Conservation (phyloP, 2,113 vertebrate species). For the Eurypyga helias region DNA sequence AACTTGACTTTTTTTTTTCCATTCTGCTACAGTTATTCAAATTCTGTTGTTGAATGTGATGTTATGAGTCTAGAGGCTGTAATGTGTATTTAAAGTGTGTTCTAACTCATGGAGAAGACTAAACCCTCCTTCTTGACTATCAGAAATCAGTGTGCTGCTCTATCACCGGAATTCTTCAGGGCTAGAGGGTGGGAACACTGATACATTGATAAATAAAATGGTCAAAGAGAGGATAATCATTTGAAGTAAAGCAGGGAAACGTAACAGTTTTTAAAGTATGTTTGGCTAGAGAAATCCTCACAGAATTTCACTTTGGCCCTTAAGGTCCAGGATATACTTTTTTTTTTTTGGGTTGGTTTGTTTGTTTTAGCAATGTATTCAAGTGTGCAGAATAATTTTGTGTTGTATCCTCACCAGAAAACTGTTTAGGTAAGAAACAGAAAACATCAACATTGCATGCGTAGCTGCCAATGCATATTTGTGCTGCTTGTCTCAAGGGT, state of each 20-base stretch:
- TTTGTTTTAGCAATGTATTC: neutral
- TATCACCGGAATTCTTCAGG: neutral
- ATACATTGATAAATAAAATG: neutral
- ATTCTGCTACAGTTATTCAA: neutral
- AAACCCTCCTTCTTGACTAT: neutral
- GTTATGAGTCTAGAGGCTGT: neutral
- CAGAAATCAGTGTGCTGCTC: neutral
- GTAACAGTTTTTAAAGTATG: neutral
- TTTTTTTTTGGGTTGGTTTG: neutral
- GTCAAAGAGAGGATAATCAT: neutral
- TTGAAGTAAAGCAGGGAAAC: rapidly evolving
- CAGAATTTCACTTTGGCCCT: neutral
- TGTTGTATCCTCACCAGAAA: neutral
- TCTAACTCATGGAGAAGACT: neutral
- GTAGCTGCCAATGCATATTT: neutral
- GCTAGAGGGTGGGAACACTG: neutral
- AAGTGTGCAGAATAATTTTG: neutral
- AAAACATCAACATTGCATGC: neutral
- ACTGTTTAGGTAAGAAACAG: neutral
- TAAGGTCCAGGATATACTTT: neutral
- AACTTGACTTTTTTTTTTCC: neutral
- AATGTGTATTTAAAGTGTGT: neutral
- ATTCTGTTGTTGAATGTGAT: neutral
- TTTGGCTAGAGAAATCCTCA: neutral
- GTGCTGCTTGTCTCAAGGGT: neutral